Conservation (phyloP, 2,113 vertebrate genomes). For the Plotosus lineatus region DNA sequence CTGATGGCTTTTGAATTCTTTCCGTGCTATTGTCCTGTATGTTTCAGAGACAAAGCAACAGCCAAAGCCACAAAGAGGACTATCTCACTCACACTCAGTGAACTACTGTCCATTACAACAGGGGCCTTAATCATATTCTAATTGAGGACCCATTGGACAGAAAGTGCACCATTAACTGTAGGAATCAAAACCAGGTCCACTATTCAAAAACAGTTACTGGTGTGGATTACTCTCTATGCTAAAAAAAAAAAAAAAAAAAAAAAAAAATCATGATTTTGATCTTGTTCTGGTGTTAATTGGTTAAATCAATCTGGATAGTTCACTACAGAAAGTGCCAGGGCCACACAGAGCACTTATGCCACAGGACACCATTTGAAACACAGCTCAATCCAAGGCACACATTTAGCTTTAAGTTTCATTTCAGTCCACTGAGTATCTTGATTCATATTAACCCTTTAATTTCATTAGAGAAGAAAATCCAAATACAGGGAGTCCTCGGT, state of each 20-base stretch:
- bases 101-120: not conserved
- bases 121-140: not conserved
- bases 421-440: not conserved
- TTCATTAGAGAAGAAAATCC: not conserved
- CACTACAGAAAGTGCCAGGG: not conserved
- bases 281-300: too few species aligned
- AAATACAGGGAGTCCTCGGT: not conserved
- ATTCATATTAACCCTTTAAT: constrained; percentile 4
- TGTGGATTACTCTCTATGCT: too few species aligned
- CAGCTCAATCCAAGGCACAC: not conserved
- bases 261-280: not conserved
- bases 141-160: not conserved
- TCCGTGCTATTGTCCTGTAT: constrained; percentile 43
- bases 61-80: constrained; percentile 26
- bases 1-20: constrained; percentile 10
- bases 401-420: not conserved
- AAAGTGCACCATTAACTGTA: not conserved
- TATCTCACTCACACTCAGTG: not conserved
- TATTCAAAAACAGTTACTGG: not conserved
- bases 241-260: too few species aligned
- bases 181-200: too few species aligned
- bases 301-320: not conserved
- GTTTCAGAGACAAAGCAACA: constrained; percentile 5
- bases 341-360: not conserved
- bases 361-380: too few species aligned